A percentile compares a stretch with the other conserved stretches of the same genome.
Evolutionary conservation across 2,888 invertebrate genomes (phyloP).

Genomic region (Poecilobothrus nobilitatus): DNA sequence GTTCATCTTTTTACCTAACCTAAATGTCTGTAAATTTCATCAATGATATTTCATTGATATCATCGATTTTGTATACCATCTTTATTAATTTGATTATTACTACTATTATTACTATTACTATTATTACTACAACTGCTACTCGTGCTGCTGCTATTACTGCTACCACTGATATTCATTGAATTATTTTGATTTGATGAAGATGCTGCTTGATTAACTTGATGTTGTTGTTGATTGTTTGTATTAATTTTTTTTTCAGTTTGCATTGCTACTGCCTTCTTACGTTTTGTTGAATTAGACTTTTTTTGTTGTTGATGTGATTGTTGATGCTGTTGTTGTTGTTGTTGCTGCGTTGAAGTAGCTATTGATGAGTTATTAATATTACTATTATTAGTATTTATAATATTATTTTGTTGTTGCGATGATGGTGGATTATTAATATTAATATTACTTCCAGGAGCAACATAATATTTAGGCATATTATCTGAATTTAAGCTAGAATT

Average conservation of each 20-base stretch:
- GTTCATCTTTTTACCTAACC: constrained; percentile 3
- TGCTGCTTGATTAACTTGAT: background rate
- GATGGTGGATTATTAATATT: constrained; percentile 23
- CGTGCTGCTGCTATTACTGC: constrained; percentile 6
- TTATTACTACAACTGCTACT: background rate
- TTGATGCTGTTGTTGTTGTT: constrained; percentile 28
- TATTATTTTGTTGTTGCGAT: constrained; percentile 24
- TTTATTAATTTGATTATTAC: constrained; percentile 11
- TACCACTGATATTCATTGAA: background rate
- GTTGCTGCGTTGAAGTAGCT: constrained; percentile 20
- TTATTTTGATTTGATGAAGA: background rate
- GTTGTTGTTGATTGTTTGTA: constrained; percentile 13
- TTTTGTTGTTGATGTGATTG: constrained; percentile 26
- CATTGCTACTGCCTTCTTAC: constrained; percentile 22
- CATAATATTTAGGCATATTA: constrained; percentile 13
- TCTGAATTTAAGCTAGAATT: background rate
- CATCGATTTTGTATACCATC: constrained; percentile 11
- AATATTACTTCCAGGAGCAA: constrained; percentile 16
- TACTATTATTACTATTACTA: constrained; percentile 8
- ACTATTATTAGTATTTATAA: constrained; percentile 16
- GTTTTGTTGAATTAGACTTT: constrained; percentile 24
- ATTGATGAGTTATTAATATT: constrained; percentile 18
- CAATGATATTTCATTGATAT: constrained; percentile 13
- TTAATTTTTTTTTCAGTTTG: constrained; percentile 22
- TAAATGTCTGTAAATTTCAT: constrained; percentile 11